Base-by-base conservation (phyloP, 2,888 invertebrate species). In the Epirrhoe tristata region DNA sequence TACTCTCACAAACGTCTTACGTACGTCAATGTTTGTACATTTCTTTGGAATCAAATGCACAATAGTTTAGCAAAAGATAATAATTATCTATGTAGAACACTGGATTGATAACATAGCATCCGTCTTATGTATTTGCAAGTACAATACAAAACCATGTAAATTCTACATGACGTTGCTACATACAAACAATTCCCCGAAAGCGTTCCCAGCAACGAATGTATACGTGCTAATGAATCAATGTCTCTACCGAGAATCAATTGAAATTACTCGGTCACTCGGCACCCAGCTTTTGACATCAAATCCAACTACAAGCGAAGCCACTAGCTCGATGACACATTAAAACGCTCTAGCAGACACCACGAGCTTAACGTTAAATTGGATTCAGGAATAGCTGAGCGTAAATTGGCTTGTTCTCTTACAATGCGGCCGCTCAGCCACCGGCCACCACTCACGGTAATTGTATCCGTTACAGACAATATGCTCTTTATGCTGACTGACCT, bases 391-490 rank as follows among this genome's bases (percentile, higher is more conserved):
- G 76, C 77, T 80, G 77, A 75, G 81, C 75, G 77, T 76, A 79
- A 81, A 81, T 84, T 82, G 79, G 74, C 78, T 75, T 76, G 78
- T 76, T 74, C 78, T 75, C 65, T 73, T 68, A 73, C 78, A 82
- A 81, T 79, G 75, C 75, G 72, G 71, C 72, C 69, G 77, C 76
- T 77, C 39, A 12, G 43, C 51, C n/a, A 60, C 43, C 81, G 78
- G 77, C 80, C 81, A 78, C 67, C 71, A 70, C 71, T 71, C 76
- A 71, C 76, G 65, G 81, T 88, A 88, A 88, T 88, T 87, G 84
- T 86, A 82, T 88, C 88, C 88, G 88, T 77, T 83, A 77, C 80
- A 80, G 82, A 78, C 81, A 78, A 81, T 80, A 75, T 77, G 75
- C 78, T 75, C 72, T 72, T 74, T 76, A 71, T 71, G 72, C 73